These are phyloP conservation scores for Julus scandinavius DNA, from an alignment of 2,888 invertebrate species.

Conservation along the genomic window DNA sequence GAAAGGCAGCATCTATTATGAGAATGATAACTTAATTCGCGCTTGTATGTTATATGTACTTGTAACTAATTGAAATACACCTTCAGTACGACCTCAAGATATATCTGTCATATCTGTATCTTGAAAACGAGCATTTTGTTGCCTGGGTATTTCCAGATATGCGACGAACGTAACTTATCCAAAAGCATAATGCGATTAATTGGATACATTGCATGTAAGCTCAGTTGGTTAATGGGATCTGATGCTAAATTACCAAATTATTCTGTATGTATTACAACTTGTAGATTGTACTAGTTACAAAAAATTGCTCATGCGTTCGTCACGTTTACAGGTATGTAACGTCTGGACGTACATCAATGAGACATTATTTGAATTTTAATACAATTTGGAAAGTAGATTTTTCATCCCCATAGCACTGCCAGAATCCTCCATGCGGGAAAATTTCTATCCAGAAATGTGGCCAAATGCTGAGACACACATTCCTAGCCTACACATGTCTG, in stretches of 20 bases:
- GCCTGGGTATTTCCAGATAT: not conserved
- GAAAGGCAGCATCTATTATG: too few species aligned
- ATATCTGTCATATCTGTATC: not conserved
- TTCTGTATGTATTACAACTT: not conserved
- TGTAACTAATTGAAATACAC: conserved; percentile 11
- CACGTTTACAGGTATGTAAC: too few species aligned
- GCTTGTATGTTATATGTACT: not conserved
- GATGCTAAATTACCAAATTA: not conserved
- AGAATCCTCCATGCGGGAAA: not conserved
- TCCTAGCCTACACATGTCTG: conserved; percentile 32
- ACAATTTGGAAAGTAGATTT: not conserved
- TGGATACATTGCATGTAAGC: too few species aligned
- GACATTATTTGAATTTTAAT: not conserved
- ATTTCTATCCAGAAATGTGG: not conserved
- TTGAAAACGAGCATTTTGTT: not conserved
- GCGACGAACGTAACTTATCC: not conserved
- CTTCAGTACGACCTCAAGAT: conserved; percentile 35
- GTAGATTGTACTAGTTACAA: not conserved
- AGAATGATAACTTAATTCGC: not conserved
- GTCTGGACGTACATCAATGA: too few species aligned
- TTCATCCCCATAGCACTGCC: not conserved
- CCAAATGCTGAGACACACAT: not conserved
- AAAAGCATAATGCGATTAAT: not conserved
- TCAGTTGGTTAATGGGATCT: too few species aligned
- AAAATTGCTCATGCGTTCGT: not conserved